Evolutionary conservation across 53 echinoderm and acorn worm genomes (phyloP).

Genomic region (Henricia sp.): DNA sequence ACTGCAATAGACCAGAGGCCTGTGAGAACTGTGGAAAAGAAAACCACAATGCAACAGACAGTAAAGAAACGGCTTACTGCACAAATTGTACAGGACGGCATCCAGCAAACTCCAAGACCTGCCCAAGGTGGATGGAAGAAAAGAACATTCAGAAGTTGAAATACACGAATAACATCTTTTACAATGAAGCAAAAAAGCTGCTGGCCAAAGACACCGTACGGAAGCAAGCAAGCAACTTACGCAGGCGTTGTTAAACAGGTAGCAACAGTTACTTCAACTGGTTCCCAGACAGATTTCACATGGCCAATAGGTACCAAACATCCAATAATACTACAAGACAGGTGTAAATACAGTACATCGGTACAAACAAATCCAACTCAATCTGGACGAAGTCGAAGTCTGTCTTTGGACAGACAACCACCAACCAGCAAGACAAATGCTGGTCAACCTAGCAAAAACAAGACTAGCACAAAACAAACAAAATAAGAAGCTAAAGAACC

Average conservation of each 20-base stretch:
- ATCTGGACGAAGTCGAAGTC: neutral
- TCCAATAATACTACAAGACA: too few relatives aligned
- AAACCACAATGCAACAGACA: neutral
- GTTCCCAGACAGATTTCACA: too few relatives aligned
- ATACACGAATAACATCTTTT: neutral
- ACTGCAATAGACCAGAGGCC: constrained; percentile 4
- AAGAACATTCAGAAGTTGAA: constrained; percentile 10
- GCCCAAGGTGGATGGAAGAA: neutral
- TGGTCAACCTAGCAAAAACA: too few relatives aligned
- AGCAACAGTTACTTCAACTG: too few relatives aligned
- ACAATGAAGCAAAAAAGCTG: constrained; percentile 2
- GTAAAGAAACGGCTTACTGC: neutral
- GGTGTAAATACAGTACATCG: too few relatives aligned
- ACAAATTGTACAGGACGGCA: neutral
- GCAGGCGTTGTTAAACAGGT: neutral
- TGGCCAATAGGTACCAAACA: too few relatives aligned
- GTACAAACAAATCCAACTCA: neutral
- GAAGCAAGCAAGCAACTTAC: neutral
- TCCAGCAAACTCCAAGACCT: too few relatives aligned
- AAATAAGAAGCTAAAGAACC: too few relatives aligned
- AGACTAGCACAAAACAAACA: too few relatives aligned
- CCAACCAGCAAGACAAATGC: neutral
- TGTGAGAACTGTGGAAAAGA: constrained; percentile 23
- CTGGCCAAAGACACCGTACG: neutral
- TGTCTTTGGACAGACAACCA: too few relatives aligned